phyloP scores from a whole-genome alignment of 2,797 vertebrate species.

The Cossypha heuglini region DNA sequence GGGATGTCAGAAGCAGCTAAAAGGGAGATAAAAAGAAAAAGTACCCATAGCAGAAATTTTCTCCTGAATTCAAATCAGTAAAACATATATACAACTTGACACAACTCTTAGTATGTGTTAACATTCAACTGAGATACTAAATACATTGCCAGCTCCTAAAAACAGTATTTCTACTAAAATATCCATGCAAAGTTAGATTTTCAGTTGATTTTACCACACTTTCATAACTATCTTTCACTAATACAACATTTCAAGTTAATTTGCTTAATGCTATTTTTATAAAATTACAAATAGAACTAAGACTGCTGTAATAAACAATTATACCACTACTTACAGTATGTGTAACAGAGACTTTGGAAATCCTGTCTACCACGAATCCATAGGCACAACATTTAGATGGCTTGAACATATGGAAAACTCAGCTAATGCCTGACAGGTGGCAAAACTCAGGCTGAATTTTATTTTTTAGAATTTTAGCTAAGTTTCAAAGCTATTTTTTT shows the following conservation, averaged over 20 bases:
- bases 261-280: not conserved
- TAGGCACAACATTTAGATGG: not conserved
- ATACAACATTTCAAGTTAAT: not conserved
- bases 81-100: not conserved
- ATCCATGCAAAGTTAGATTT: not conserved
- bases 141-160: not conserved
- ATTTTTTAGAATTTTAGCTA: not conserved
- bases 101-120: not conserved
- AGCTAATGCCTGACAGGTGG: not conserved
- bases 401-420: not conserved
- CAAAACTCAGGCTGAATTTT: not conserved
- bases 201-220: not conserved
- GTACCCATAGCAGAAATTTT: not conserved
- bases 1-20: constrained; percentile 86
- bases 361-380: not conserved
- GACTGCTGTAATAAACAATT: not conserved
- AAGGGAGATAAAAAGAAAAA: constrained; percentile 18
- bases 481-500: not conserved
- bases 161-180: not conserved
- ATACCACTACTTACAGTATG: not conserved
- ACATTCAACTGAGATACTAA: not conserved
- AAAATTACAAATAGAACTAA: not conserved
- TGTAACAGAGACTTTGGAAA: not conserved
- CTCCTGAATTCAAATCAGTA: not conserved
- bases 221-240: not conserved